Base-by-base conservation (phyloP, 2,113 vertebrate species). In the Psittacula cyanocephala region DNA sequence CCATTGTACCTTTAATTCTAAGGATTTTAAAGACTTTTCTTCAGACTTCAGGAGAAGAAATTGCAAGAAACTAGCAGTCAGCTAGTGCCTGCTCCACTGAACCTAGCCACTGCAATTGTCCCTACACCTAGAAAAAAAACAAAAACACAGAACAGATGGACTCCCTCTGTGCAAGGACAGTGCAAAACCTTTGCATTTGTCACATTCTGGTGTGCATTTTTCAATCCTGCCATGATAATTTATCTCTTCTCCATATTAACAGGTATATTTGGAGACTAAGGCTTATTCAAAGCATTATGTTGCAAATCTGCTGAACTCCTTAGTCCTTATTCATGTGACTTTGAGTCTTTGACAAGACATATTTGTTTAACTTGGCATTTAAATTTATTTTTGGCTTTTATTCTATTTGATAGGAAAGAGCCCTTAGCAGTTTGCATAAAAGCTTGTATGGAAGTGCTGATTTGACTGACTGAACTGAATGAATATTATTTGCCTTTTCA, bases 311-410 rank as follows among this genome's bases (percentile, higher is more conserved):
- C 77, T 79, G 33, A 91, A 89, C 86, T 90, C 46, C 24, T 85
- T 68, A 92, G 75, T 91, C 67, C 37, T 94, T 91, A 89, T 82
- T 96, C 81, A 90, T 81, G 62, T 37, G 35, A 89, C 87, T 93
- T 81, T 83, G 89, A 82, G 63, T 52, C 69, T 92, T 92, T 95
- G 93, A 89, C 86, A 91, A 91, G 82, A 70, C 8, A 3, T 17
- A 53, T 74, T 93, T 94, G 94, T 94, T 95, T 97, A 71, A 92
- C 60, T 96, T 97, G 94, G 93, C 91, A 67, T 79, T 84, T 91
- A 68, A 81, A 52, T 19, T 71, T 79, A 49, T 88, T 91, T 91
- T 89, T 81, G 62, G 64, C 28, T 90, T 93, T 93, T 74, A 39
- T 83, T 83, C 50, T 80, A 41, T 88, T 93, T 86, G 86, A 96